These are phyloP conservation scores for Auanema sp. DNA, from an alignment of 2,888 invertebrate genomes.

Conservation along the genomic window DNA sequence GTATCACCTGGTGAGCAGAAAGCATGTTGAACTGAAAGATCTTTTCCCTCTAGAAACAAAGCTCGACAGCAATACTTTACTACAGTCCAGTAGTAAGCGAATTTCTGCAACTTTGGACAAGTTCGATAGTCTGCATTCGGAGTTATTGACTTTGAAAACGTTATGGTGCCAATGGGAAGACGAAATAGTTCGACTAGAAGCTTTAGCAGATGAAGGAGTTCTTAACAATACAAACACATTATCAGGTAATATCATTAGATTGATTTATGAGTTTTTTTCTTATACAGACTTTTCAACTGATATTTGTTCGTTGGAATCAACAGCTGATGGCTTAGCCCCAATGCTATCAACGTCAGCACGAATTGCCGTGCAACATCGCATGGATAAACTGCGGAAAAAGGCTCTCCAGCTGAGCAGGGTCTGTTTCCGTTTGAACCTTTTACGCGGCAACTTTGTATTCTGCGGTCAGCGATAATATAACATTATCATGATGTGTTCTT, in stretches of 20 bases:
- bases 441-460: no score
- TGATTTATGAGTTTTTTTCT: neutral
- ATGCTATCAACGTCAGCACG: conserved; percentile 43
- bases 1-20: conserved; percentile 14
- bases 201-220: conserved; percentile 28
- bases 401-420: conserved; percentile 39
- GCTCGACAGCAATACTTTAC: conserved; percentile 36
- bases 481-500: neutral
- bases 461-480: neutral
- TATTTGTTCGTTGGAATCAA: conserved; percentile 21
- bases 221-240: conserved; percentile 22
- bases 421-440: neutral
- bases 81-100: conserved; percentile 13
- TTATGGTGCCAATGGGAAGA: conserved; percentile 46
- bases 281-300: neutral
- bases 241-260: conserved; percentile 3
- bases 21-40: neutral
- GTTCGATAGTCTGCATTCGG: conserved; percentile 30
- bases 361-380: conserved; percentile 42
- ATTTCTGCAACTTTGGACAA: conserved; percentile 26
- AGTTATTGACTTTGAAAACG: conserved; percentile 30
- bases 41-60: conserved; percentile 23
- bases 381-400: conserved; percentile 41
- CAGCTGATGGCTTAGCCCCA: conserved; percentile 44
- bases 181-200: conserved; percentile 33